These are phyloP conservation scores for Microcebus murinus DNA, from an alignment of 2,113 vertebrate genomes.

Conservation along the genomic window DNA sequence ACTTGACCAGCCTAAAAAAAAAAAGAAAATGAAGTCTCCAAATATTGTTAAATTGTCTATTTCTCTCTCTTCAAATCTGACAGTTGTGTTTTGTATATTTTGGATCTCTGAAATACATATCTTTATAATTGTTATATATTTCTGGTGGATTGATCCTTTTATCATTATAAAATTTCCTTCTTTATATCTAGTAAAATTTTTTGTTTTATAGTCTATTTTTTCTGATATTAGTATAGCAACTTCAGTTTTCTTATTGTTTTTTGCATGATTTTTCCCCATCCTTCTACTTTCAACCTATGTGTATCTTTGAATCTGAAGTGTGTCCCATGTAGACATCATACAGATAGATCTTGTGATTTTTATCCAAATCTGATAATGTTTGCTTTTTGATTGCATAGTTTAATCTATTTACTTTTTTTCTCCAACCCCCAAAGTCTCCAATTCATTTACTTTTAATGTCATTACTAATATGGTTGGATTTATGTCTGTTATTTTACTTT, in stretches of 20 bases:
- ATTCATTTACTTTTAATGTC: not conserved
- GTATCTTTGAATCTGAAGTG: not conserved
- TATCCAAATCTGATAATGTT: not conserved
- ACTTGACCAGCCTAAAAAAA: no score
- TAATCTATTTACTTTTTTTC: not conserved
- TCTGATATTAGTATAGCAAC: not conserved
- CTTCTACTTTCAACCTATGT: not conserved
- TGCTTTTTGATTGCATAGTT: not conserved
- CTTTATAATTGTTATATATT: not conserved
- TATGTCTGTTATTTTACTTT: not conserved
- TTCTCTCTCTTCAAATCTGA: not conserved
- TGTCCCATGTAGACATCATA: not conserved
- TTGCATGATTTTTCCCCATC: not conserved
- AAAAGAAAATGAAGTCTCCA: not conserved
- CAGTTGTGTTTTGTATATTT: not conserved
- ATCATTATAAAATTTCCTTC: not conserved
- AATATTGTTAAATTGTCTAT: not conserved
- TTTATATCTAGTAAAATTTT: not conserved
- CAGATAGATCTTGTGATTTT: not conserved
- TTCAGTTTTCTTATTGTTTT: not conserved
- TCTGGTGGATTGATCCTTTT: not conserved
- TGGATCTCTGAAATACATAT: not conserved
- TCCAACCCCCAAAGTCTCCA: not conserved
- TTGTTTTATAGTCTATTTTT: not conserved
- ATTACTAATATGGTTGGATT: not conserved